Evolutionary conservation across 2,797 vertebrate species (phyloP).

Genomic region (Leptoclinus maculatus): DNA sequence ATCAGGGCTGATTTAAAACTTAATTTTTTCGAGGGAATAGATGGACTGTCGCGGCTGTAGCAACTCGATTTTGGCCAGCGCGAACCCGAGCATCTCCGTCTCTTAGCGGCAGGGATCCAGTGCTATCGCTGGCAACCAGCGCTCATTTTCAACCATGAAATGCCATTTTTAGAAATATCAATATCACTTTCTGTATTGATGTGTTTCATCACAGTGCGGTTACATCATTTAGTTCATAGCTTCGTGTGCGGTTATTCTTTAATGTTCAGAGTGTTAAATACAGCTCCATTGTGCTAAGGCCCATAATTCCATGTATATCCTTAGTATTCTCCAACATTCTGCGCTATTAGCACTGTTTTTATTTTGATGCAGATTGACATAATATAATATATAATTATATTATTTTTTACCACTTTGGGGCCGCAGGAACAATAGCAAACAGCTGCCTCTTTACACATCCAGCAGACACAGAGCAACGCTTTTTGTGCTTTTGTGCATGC

Average conservation of each 20-base stretch:
- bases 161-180: background rate
- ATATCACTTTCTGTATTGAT: background rate
- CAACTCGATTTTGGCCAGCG: too few species aligned
- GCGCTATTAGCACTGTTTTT: background rate
- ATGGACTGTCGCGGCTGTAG: too few species aligned
- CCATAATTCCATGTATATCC: background rate
- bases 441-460: background rate
- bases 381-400: background rate
- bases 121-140: too few species aligned
- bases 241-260: background rate
- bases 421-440: background rate
- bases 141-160: background rate
- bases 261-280: background rate
- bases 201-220: background rate
- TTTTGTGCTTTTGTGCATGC: constrained; percentile 7
- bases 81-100: too few species aligned
- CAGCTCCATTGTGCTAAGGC: background rate
- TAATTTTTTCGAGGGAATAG: too few species aligned
- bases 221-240: background rate
- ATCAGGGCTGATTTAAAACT: too few species aligned
- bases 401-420: background rate
- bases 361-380: background rate
- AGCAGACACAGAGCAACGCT: background rate
- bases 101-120: too few species aligned
- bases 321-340: background rate